A percentile compares a stretch with the other conserved stretches of the same genome.
Evolutionary conservation across 2,888 invertebrate species (phyloP).

Genomic region (Trichogramma evanescens): DNA sequence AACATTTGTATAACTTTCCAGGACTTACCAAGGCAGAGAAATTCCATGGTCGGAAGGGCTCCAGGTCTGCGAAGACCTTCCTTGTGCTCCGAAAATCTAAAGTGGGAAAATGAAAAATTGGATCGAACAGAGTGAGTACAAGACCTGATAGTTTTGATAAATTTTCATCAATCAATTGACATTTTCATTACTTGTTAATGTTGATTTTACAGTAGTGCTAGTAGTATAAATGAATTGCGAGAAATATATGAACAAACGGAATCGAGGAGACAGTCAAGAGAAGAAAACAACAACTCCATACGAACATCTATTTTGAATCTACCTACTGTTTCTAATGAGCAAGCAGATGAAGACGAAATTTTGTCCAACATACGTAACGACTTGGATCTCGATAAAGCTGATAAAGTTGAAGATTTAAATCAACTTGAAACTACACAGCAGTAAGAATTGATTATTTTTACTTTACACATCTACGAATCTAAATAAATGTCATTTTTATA

Average conservation of each 20-base stretch:
- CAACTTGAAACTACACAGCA: slow-evolving; percentile 5
- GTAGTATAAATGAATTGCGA: slow-evolving; percentile 35
- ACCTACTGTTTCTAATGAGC: slow-evolving; percentile 19
- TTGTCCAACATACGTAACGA: slow-evolving; percentile 28
- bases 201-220: slow-evolving; percentile 31
- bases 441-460: slow-evolving; percentile 4
- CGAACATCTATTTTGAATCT: slow-evolving; percentile 16
- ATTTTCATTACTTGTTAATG: neutral
- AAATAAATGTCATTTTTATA: neutral
- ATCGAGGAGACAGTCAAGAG: slow-evolving; percentile 34
- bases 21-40: slow-evolving; percentile 36
- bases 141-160: slow-evolving; percentile 1
- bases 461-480: neutral
- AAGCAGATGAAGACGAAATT: slow-evolving; percentile 26
- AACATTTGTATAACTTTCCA: slow-evolving; percentile 22
- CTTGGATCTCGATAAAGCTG: slow-evolving; percentile 23
- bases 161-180: neutral
- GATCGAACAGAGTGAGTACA: slow-evolving; percentile 37
- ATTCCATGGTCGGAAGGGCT: slow-evolving; percentile 40
- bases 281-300: slow-evolving; percentile 38
- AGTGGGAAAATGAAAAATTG: slow-evolving; percentile 37
- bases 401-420: slow-evolving; percentile 8
- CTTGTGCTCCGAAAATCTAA: slow-evolving; percentile 35
- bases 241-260: slow-evolving; percentile 40
- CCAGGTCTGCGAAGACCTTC: slow-evolving; percentile 39